phyloP scores from a whole-genome alignment of 2,797 vertebrate genomes.

The Remorina albescens region DNA sequence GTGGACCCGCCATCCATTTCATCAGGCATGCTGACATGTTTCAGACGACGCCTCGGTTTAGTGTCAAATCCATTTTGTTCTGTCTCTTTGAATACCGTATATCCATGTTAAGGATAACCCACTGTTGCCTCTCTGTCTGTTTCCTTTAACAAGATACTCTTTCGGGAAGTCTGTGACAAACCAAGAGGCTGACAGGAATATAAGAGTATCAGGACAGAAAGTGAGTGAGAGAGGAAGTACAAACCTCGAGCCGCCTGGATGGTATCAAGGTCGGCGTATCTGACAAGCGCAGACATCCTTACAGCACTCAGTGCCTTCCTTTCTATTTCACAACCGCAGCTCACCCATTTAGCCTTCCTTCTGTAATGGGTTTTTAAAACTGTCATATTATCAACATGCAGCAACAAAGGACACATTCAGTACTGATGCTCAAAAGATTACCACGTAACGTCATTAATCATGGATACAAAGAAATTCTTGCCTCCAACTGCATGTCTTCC shows the following conservation, averaged over 20 bases:
- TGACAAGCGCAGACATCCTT: conserved; percentile 35
- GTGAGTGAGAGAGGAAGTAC: background rate
- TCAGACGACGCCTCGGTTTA: conserved; percentile 19
- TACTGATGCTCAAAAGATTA: background rate
- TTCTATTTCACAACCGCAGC: conserved; percentile 22
- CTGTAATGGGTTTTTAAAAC: background rate
- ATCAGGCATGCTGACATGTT: conserved; percentile 45
- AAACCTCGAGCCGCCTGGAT: conserved; percentile 24
- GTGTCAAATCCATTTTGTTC: conserved; percentile 43
- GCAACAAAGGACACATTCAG: conserved; percentile 3
- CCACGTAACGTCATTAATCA: background rate
- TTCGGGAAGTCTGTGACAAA: conserved; percentile 27
- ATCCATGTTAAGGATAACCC: conserved; percentile 19
- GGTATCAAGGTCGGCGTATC: conserved; percentile 22
- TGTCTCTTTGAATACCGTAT: conserved; percentile 18
- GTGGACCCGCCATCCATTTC: conserved; percentile 41
- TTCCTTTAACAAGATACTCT: conserved; percentile 28
- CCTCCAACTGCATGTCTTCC: background rate
- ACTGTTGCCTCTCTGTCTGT: conserved; percentile 2
- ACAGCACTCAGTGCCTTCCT: conserved; percentile 2
- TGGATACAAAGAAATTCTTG: background rate
- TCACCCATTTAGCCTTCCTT: background rate
- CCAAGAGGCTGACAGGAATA: conserved; percentile 38
- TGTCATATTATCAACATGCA: background rate
- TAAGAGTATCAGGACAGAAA: conserved; percentile 11